Percentiles rank a stretch among this genome's conserved stretches.
Evolutionary conservation across 2,113 vertebrate species (phyloP).

Genomic region (Noctilio leporinus): DNA sequence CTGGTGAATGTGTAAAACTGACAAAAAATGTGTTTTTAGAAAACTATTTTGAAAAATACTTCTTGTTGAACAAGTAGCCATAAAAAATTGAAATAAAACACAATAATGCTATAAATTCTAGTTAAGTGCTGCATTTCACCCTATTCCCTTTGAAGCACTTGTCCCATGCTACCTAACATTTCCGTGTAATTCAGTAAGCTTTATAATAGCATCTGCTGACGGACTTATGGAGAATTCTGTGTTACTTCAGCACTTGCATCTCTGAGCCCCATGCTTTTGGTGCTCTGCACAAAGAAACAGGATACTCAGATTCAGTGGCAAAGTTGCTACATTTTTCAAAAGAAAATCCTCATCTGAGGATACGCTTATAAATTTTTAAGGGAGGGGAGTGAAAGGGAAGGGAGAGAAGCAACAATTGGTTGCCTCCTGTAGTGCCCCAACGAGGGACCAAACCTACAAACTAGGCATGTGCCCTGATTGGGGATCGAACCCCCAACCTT

Average conservation of each 20-base stretch:
- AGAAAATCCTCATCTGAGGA: too few relatives aligned
- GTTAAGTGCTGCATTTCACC: background rate
- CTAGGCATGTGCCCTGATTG: too few relatives aligned
- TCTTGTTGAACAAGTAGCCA: constrained; percentile 40
- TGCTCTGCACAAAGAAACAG: background rate
- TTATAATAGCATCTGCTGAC: background rate
- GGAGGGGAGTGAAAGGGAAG: too few relatives aligned
- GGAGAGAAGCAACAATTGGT: too few relatives aligned
- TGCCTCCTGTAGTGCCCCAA: too few relatives aligned
- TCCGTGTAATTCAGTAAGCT: background rate
- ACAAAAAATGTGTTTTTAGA: background rate
- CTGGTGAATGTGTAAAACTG: background rate
- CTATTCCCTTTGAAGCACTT: background rate
- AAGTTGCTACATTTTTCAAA: background rate
- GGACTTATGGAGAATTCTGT: background rate
- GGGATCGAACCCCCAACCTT: too few relatives aligned
- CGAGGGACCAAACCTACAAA: too few relatives aligned
- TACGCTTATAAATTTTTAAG: too few relatives aligned
- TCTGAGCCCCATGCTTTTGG: background rate
- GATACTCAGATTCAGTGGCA: background rate
- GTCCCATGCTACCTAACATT: background rate
- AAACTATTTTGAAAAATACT: constrained; percentile 13
- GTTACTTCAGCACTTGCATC: background rate
- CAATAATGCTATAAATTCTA: background rate
- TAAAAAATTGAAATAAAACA: constrained; percentile 30